Base-by-base conservation (phyloP, 2,113 vertebrate species). In the Oenanthe oenanthe region DNA sequence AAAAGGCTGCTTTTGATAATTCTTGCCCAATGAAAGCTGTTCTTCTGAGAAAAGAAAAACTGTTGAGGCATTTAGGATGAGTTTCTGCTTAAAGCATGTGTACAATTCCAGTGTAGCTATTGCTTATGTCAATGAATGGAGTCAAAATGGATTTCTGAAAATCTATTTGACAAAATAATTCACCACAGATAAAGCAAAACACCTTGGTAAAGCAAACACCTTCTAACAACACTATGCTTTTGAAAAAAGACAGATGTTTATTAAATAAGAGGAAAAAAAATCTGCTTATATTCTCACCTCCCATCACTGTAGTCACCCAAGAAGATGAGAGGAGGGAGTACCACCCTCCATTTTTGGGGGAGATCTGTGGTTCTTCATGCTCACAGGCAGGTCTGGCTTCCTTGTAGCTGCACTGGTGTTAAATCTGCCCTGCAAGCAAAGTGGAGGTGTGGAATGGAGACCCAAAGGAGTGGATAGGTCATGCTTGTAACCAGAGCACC, bases 1-100 rank as follows among this genome's bases (percentile, higher is more conserved):
- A 66, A 70, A 77, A 84, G 40, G 12, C n/a, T 61, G 26, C 7
- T 95, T 68, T 79, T 90, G 58, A 31, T 43, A 60, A 28, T 29
- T 42, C 51, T 85, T 85, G 43, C 38, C 50, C 29, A 50, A 36
- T 32, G 43, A 95, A 92, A 93, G 12, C 17, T 83, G 45, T 61
- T 28, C 17, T 92, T 78, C 67, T 21, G 54, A 73, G 92, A 76
- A 90, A 97, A 47, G 34, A 18, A 90, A 61, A 76, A 58, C 25
- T 70, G 9, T 65, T 50, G 45, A 34, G 29, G 54, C 1, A 6
- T 83, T 89, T 85, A 73, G 47, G 26, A 94, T 82, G 17, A 47
- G 10, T 38, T 61, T 67, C 71, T 71, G 13, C 51, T 68, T 65
- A 67, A 82, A 67, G 42, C 21, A 36, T 25, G 6, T 0, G 0